Percentiles rank a stretch among this genome's conserved stretches.
These are phyloP conservation scores for Hafferia zeledoni DNA, from an alignment of 2,797 vertebrate species.

Conservation along the genomic window DNA sequence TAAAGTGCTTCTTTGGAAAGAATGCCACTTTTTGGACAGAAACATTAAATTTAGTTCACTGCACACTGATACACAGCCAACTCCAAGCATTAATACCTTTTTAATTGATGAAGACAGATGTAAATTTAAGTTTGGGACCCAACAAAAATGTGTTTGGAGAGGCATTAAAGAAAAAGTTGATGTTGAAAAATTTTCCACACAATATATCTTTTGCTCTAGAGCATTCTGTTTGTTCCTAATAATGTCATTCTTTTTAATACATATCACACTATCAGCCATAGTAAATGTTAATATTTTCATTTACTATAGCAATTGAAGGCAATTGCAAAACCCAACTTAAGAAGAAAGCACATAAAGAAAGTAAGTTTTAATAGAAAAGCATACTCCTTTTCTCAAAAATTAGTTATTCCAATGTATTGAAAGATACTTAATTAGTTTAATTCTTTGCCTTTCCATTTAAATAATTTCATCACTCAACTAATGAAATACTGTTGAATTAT, in stretches of 20 bases:
- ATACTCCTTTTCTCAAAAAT: background rate
- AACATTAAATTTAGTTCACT: constrained; percentile 50
- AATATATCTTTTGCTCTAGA: background rate
- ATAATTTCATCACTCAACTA: background rate
- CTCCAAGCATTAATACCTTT: constrained; percentile 56
- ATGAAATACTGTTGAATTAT: background rate
- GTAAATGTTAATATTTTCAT: background rate
- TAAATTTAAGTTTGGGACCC: background rate
- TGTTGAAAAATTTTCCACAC: background rate
- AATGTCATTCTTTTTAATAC: background rate
- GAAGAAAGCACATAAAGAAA: background rate
- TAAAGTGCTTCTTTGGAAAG: constrained; percentile 76
- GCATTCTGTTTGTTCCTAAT: background rate
- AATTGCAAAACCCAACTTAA: background rate
- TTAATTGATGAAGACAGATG: constrained; percentile 55
- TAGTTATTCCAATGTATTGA: background rate
- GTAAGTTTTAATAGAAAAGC: background rate
- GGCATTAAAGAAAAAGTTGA: background rate
- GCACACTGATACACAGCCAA: constrained; percentile 25
- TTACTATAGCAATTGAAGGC: background rate
- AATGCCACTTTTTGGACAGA: constrained; percentile 48
- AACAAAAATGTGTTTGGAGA: background rate
- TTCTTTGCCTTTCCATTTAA: background rate
- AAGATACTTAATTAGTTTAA: background rate
- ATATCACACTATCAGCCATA: background rate